Conservation (phyloP, 2,888 invertebrate species). For the Allolobophora icterica region DNA sequence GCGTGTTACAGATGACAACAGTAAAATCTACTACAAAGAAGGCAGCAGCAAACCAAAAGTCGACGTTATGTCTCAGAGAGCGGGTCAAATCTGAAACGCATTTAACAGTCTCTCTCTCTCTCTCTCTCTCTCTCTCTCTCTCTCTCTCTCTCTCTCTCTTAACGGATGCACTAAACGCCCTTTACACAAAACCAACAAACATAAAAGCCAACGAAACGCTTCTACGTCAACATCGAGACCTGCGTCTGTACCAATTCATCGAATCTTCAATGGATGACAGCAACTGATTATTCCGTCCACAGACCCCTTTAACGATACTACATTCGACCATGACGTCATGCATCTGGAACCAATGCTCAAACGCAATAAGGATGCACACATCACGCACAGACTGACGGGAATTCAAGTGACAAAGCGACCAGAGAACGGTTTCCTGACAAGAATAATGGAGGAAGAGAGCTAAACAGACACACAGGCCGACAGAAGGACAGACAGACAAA, state of each 20-base stretch:
- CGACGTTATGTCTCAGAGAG: background rate
- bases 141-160: background rate
- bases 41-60: background rate
- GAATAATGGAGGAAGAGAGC: background rate
- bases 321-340: too few relatives aligned
- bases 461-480: background rate
- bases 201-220: background rate
- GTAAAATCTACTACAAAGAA: too few relatives aligned
- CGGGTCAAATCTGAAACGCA: too few relatives aligned
- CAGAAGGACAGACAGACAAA: background rate
- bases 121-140: too few relatives aligned
- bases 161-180: background rate
- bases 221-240: background rate
- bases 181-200: background rate
- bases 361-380: background rate
- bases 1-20: too few relatives aligned
- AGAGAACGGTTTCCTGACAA: background rate
- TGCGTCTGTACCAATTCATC: too few relatives aligned
- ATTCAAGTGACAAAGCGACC: background rate
- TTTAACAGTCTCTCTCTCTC: too few relatives aligned
- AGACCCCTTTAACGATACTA: too few relatives aligned
- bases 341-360: background rate
- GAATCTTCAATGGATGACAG: too few relatives aligned
- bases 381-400: background rate
- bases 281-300: too few relatives aligned